These are phyloP conservation scores for Eugnorisma glareosa DNA, from an alignment of 2,888 invertebrate genomes.

Conservation along the genomic window DNA sequence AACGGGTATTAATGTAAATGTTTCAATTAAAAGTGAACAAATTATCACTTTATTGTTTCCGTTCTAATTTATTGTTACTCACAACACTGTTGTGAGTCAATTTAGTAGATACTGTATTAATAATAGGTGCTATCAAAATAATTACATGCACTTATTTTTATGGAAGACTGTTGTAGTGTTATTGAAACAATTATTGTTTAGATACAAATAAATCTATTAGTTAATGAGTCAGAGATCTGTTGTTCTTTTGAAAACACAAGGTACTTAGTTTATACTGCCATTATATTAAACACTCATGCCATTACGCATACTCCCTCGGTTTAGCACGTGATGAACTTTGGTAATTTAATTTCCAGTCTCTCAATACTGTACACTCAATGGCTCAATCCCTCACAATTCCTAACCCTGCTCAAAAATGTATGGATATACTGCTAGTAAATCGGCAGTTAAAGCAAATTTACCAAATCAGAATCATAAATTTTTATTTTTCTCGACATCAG, in stretches of 20 bases:
- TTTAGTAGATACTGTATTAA: neutral
- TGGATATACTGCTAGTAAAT: too few species aligned
- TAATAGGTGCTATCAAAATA: conserved; percentile 21
- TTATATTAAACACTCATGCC: neutral
- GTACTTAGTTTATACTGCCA: too few species aligned
- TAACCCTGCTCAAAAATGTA: neutral
- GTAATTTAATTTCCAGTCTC: neutral
- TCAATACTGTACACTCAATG: neutral
- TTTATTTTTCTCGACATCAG: too few species aligned
- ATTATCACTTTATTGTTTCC: conserved; percentile 46
- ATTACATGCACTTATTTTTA: conserved; percentile 30
- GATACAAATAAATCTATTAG: conserved; percentile 10
- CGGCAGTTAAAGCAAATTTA: neutral
- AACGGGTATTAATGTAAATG: conserved; percentile 20
- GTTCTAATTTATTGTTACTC: conserved; percentile 38
- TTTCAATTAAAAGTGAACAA: conserved; percentile 31
- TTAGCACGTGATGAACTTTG: neutral
- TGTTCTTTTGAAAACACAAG: neutral
- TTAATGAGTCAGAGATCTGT: conserved; percentile 23
- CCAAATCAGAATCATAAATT: too few species aligned
- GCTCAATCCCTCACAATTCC: neutral
- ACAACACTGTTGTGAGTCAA: conserved; percentile 19
- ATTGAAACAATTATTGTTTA: conserved; percentile 5
- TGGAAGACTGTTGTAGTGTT: neutral
- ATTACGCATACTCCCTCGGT: neutral